Percentiles rank a stretch among this genome's conserved stretches.
Conservation (phyloP, 2,888 invertebrate species). For the Subacronicta megacephala region DNA sequence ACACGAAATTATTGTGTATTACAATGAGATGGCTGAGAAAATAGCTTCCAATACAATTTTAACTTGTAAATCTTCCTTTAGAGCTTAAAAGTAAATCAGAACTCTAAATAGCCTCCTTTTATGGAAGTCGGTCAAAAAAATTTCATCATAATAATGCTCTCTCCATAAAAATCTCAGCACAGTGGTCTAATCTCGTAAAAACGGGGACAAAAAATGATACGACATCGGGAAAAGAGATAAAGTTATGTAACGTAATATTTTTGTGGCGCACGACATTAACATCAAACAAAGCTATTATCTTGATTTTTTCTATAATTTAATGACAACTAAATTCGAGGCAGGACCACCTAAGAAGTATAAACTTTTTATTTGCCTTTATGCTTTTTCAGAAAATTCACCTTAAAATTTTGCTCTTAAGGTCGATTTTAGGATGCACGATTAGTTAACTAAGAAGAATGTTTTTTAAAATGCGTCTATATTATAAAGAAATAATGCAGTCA, state of each 20-base stretch:
- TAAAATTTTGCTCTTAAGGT: not conserved
- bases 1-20: too few species aligned
- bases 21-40: too few species aligned
- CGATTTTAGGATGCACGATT: constrained; percentile 1
- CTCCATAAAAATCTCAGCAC: constrained; percentile 18
- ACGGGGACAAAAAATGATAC: constrained; percentile 41
- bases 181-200: constrained; percentile 15
- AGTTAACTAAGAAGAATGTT: constrained; percentile 17
- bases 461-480: constrained; percentile 44
- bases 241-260: constrained; percentile 52
- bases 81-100: constrained; percentile 9
- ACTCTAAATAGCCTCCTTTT: too few species aligned
- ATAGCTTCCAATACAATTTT: too few species aligned
- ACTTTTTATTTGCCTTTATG: constrained; percentile 24
- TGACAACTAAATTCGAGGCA: constrained; percentile 48
- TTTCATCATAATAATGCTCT: constrained; percentile 18
- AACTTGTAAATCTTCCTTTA: too few species aligned
- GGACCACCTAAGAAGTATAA: constrained; percentile 60
- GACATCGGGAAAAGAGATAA: constrained; percentile 43
- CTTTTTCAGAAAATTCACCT: constrained; percentile 11
- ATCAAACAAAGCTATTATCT: constrained; percentile 55
- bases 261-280: constrained; percentile 43
- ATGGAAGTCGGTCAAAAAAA: too few species aligned
- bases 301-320: constrained; percentile 52
- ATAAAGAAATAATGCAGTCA: constrained; percentile 70